phyloP scores from a whole-genome alignment of 2,888 invertebrate species.

The Arctia plantaginis region DNA sequence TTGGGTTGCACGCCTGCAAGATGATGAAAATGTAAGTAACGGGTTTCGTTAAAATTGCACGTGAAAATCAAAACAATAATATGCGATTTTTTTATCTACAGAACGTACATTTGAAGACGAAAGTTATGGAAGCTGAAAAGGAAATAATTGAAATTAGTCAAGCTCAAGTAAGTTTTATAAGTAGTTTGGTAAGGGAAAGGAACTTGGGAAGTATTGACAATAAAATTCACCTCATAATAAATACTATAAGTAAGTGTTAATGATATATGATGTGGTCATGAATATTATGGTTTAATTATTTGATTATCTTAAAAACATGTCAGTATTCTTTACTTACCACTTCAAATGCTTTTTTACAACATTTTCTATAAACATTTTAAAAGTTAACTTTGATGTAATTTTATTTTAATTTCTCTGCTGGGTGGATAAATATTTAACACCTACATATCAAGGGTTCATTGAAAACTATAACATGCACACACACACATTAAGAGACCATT shows the following conservation, averaged over 20 bases:
- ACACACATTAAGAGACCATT: not conserved
- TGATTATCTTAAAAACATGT: not conserved
- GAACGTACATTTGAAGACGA: constrained; percentile 83
- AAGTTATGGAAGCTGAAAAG: constrained; percentile 87
- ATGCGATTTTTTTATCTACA: constrained; percentile 62
- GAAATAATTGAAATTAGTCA: constrained; percentile 87
- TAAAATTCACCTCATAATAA: not conserved
- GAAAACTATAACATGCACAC: too few species aligned
- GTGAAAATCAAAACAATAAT: not conserved
- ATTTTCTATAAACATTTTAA: not conserved
- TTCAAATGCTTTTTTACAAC: not conserved
- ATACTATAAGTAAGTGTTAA: not conserved
- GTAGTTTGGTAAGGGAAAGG: not conserved
- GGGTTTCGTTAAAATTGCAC: not conserved
- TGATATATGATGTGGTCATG: not conserved
- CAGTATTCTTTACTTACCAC: not conserved
- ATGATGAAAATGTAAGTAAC: constrained; percentile 84
- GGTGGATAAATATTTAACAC: not conserved
- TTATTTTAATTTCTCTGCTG: not conserved
- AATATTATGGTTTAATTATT: not conserved
- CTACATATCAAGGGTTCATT: not conserved
- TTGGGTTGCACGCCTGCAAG: constrained; percentile 85
- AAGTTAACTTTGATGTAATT: not conserved
- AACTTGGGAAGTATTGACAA: not conserved
- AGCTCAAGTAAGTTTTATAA: constrained; percentile 83